phyloP scores from a whole-genome alignment of 53 echinoderm and acorn worm genomes.

The Astropecten irregularis region DNA sequence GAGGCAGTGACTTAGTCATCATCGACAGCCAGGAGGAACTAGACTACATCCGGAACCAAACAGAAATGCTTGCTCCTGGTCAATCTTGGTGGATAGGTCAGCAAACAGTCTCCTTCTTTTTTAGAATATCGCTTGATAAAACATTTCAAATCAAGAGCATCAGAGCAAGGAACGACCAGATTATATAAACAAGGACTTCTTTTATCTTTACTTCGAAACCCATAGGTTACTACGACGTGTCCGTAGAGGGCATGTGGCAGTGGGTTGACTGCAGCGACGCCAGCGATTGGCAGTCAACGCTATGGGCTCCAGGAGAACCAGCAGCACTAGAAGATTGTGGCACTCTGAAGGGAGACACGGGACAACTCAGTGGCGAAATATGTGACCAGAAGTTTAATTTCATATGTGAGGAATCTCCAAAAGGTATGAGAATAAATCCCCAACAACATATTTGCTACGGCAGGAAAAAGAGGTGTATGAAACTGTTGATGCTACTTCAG shows the following conservation, averaged over 20 bases:
- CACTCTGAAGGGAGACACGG: conserved; percentile 17
- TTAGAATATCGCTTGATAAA: no score
- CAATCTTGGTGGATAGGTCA: conserved; percentile 81
- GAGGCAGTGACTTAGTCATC: conserved; percentile 64
- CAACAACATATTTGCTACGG: neutral
- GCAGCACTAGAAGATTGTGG: conserved; percentile 73
- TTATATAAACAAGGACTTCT: no score
- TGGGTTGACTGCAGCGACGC: conserved; percentile 84
- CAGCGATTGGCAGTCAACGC: conserved; percentile 66
- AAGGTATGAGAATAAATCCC: conserved; percentile 45
- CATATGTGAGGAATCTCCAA: conserved; percentile 78
- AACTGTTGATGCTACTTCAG: neutral
- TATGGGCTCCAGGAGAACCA: conserved; percentile 83
- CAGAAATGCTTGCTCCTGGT: conserved; percentile 37
- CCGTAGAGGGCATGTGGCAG: conserved; percentile 81
- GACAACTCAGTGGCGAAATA: conserved; percentile 48
- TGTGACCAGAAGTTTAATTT: conserved; percentile 59
- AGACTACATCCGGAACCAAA: conserved; percentile 60
- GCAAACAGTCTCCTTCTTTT: no score
- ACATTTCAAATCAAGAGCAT: no score
- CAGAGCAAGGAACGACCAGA: no score
- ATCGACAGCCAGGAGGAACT: conserved; percentile 68
- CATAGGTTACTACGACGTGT: conserved; percentile 76
- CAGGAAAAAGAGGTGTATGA: neutral
- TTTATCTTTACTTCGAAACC: no score